A percentile compares a stretch with the other conserved stretches of the same genome.
phyloP scores from a whole-genome alignment of 1,140 invertebrate species.

The Drosophila funebris region DNA sequence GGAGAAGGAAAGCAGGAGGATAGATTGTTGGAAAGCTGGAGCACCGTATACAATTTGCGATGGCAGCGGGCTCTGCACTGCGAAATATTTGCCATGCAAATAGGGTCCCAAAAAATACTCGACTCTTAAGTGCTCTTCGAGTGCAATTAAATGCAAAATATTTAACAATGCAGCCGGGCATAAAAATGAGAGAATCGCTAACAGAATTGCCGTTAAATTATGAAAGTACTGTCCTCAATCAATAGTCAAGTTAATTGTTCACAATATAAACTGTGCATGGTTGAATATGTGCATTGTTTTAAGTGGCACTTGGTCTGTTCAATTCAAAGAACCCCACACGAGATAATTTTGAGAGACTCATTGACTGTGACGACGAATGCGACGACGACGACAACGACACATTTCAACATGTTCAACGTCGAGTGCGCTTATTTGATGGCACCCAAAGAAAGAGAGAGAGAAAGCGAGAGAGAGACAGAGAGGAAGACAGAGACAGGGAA shows the following conservation, averaged over 20 bases:
- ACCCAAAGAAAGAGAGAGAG: background rate
- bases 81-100: conserved; percentile 78
- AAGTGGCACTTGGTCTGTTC: conserved; percentile 8
- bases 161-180: conserved; percentile 67
- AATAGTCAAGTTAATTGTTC: conserved; percentile 49
- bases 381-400: conserved; percentile 9
- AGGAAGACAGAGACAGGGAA: background rate
- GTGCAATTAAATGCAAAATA: conserved; percentile 80
- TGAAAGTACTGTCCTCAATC: conserved; percentile 44
- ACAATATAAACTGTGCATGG: conserved; percentile 18
- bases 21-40: conserved; percentile 13
- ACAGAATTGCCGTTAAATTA: conserved; percentile 45
- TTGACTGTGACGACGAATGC: conserved; percentile 14
- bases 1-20: background rate
- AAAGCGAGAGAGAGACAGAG: background rate
- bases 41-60: conserved; percentile 61
- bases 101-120: conserved; percentile 38
- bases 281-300: background rate
- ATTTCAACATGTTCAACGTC: conserved; percentile 37
- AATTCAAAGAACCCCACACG: conserved; percentile 15
- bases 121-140: conserved; percentile 45
- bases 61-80: conserved; percentile 32
- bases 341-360: conserved; percentile 23
- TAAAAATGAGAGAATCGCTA: conserved; percentile 40
- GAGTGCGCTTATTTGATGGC: conserved; percentile 5